Evolutionary conservation across 2,797 vertebrate species (phyloP).

Genomic region (Anguilla anguilla): DNA sequence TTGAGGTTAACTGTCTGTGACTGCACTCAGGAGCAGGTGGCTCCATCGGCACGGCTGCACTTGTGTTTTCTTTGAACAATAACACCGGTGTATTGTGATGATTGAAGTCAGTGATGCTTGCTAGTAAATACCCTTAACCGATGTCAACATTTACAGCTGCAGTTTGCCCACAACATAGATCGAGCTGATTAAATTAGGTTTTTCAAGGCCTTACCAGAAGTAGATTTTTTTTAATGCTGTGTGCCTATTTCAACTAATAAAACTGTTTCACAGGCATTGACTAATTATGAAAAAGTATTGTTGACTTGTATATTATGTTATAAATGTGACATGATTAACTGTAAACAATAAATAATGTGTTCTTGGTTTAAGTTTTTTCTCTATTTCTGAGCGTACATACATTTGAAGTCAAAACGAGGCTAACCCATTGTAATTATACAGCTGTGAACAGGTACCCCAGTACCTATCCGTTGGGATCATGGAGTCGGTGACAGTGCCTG

Average conservation of each 20-base stretch:
- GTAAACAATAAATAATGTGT: no score
- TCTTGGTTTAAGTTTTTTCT: neutral
- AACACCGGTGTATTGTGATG: neutral
- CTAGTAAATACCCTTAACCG: neutral
- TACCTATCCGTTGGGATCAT: neutral
- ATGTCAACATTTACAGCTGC: neutral
- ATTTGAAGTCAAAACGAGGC: no score
- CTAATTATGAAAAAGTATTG: no score
- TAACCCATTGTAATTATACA: no score
- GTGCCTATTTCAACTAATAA: no score
- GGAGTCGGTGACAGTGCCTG: neutral
- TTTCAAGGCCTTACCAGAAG: neutral
- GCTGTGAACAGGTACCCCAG: neutral
- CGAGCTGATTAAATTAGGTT: neutral
- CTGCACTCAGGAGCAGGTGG: slow-evolving; percentile 72
- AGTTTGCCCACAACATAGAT: neutral
- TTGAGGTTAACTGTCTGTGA: slow-evolving; percentile 80
- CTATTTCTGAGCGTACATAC: neutral
- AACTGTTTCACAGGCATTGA: no score
- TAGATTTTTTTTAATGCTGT: no score
- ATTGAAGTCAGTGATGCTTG: neutral
- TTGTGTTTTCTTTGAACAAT: slow-evolving; percentile 15
- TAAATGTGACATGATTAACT: no score
- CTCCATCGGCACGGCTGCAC: neutral
- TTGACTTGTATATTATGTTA: no score